Percentiles rank a stretch among this genome's conserved stretches.
These are phyloP conservation scores for Melozone crissalis DNA, from an alignment of 2,113 vertebrate genomes.

Conservation along the genomic window DNA sequence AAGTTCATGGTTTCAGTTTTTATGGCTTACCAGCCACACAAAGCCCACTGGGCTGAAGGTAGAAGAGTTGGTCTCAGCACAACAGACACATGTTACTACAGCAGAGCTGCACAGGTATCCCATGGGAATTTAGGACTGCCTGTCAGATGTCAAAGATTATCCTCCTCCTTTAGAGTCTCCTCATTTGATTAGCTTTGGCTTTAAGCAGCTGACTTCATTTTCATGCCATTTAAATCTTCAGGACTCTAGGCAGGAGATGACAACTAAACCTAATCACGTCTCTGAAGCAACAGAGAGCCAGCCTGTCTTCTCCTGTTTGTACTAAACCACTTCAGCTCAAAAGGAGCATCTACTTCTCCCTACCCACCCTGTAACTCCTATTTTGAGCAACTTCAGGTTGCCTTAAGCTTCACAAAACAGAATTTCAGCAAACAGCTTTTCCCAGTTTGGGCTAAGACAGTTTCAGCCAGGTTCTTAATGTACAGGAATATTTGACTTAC, in stretches of 20 bases:
- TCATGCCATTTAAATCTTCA: neutral
- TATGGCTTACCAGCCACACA: neutral
- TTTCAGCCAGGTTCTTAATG: neutral
- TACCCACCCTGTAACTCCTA: neutral
- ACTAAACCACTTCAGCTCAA: neutral
- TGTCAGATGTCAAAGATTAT: slow-evolving; percentile 19
- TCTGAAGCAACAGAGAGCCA: neutral
- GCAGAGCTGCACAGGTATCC: neutral
- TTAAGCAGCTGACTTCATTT: slow-evolving; percentile 19
- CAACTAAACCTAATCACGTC: neutral
- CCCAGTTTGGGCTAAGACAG: neutral
- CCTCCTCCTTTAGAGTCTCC: neutral
- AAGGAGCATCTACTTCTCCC: neutral
- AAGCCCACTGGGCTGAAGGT: neutral
- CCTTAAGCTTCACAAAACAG: neutral
- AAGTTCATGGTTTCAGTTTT: neutral
- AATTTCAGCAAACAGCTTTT: neutral
- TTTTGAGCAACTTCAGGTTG: neutral
- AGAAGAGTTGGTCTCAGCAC: neutral
- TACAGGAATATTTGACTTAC: neutral
- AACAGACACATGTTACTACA: neutral
- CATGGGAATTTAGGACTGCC: neutral
- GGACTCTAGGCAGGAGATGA: neutral
- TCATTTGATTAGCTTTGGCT: slow-evolving; percentile 39
- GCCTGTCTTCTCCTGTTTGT: neutral